Conservation (phyloP, 2,888 invertebrate species). For the Pseudeuparius sepicola region DNA sequence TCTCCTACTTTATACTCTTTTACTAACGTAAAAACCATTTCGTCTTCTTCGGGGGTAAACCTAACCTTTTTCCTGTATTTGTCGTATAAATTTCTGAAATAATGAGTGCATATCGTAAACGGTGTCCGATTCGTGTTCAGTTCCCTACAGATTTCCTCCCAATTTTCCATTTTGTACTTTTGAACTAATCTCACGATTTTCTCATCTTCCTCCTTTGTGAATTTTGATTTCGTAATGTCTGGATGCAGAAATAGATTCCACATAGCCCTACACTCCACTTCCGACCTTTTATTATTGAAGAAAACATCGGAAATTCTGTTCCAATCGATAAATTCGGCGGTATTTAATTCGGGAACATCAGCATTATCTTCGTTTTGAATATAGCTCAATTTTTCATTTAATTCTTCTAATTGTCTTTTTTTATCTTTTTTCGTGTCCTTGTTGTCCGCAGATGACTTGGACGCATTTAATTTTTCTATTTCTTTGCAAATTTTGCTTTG, state of each 20-base stretch:
- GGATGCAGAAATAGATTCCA: neutral
- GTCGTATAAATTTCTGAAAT: slow-evolving; percentile 42
- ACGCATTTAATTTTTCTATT: slow-evolving; percentile 16
- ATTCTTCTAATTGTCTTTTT: slow-evolving; percentile 2
- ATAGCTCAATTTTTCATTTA: slow-evolving; percentile 30
- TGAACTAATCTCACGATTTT: slow-evolving; percentile 37
- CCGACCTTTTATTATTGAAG: slow-evolving; percentile 24
- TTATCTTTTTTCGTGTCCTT: neutral
- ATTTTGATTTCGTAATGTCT: slow-evolving; percentile 14
- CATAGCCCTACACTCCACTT: neutral
- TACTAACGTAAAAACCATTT: slow-evolving; percentile 50
- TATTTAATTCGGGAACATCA: slow-evolving; percentile 25
- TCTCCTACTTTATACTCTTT: slow-evolving; percentile 52
- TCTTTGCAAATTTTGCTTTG: slow-evolving; percentile 24
- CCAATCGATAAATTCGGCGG: slow-evolving; percentile 48
- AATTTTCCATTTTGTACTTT: slow-evolving; percentile 46
- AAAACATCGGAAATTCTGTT: slow-evolving; percentile 41
- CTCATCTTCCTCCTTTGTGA: slow-evolving; percentile 41
- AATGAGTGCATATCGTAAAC: slow-evolving; percentile 61
- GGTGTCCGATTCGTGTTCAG: slow-evolving; percentile 51
- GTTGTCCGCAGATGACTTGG: slow-evolving; percentile 1
- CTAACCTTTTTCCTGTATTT: slow-evolving; percentile 33
- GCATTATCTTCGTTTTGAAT: slow-evolving; percentile 18
- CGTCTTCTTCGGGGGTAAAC: slow-evolving; percentile 63
- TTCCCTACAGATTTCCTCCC: slow-evolving; percentile 52